Evolutionary conservation across 2,113 vertebrate species (phyloP), one percentile per base, ranked within the genome.

Genomic region (Dolichotis patagonum): DNA sequence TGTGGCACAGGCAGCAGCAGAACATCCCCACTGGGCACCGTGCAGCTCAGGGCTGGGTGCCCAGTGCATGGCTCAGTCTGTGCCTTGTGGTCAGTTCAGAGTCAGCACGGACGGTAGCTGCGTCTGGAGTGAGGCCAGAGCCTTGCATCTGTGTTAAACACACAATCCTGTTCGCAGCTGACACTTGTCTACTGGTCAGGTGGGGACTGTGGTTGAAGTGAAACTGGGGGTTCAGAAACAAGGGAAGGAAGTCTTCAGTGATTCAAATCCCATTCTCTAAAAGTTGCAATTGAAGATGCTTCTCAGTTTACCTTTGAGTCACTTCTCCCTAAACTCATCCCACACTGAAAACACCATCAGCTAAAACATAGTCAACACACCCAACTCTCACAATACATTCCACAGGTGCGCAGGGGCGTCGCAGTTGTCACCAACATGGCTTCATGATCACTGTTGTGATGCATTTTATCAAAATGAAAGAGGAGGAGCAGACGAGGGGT

Each of bases 331-430:
- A 3, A 26, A 32, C 62, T 26, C 58, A 19, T 20, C 14, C 30
- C 14, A 41, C 43, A 43, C 9, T 19, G 14, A 30, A 62, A 43
- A 32, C 13, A 60, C 52, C 35, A 41, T 4, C 7, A 30, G 22
- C 24, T 8, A 41, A 41, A 46, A 28, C 2, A 17, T 19, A 63
- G 17, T 32, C 9, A 41, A 13, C 20, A 30, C 26, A 84, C 58
- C 4, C 4, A 1, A 19, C 58, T 13, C 17, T 32, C 58, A 7
- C 7, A 63, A 63, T 10, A 8, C 7, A 4, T 2, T 8, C 1
- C 5, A 7, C 17, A 62, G 38, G 38, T 41, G 65, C 9, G 9
- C 13, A 12, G 9, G 19, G 43, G 5, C 43, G 9, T 54, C 24
- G 8, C 4, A 32, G 28, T 49, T 0, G 19, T 28, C 13, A 81